Evolutionary conservation across 2,888 invertebrate genomes (phyloP).

Genomic region (Drosophila melanosoma): DNA sequence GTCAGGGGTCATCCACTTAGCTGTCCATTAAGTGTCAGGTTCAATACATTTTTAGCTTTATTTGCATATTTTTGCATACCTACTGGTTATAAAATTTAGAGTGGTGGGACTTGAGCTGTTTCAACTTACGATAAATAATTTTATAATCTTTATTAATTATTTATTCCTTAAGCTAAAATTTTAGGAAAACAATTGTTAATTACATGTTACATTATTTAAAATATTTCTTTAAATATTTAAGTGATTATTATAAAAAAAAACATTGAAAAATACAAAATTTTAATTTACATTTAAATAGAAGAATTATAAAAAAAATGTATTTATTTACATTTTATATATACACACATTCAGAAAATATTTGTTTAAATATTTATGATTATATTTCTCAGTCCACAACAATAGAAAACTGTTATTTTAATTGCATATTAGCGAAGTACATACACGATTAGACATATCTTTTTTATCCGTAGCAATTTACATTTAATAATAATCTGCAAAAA

Average conservation of each 20-base stretch:
- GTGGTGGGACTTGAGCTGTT: neutral
- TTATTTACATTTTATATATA: neutral
- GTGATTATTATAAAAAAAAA: neutral
- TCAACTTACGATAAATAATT: neutral
- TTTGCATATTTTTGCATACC: slow-evolving; percentile 37
- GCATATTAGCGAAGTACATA: slow-evolving; percentile 6
- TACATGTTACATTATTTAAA: neutral
- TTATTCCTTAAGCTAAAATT: neutral
- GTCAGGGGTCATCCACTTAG: slow-evolving; percentile 39
- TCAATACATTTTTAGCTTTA: slow-evolving; percentile 39
- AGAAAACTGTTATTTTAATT: slow-evolving; percentile 26
- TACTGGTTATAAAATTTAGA: neutral
- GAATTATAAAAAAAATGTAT: neutral
- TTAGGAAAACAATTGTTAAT: neutral
- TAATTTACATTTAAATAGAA: neutral
- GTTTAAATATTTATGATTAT: slow-evolving; percentile 12
- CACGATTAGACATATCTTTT: neutral
- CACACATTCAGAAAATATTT: neutral
- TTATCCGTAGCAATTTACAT: neutral
- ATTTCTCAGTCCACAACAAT: neutral
- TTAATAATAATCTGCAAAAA: slow-evolving; percentile 12
- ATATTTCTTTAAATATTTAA: neutral
- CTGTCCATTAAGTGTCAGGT: slow-evolving; percentile 44
- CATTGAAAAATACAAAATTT: neutral
- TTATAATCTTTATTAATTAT: neutral